Conservation (phyloP, 2,888 invertebrate species). For the Diadegma fenestrale region DNA sequence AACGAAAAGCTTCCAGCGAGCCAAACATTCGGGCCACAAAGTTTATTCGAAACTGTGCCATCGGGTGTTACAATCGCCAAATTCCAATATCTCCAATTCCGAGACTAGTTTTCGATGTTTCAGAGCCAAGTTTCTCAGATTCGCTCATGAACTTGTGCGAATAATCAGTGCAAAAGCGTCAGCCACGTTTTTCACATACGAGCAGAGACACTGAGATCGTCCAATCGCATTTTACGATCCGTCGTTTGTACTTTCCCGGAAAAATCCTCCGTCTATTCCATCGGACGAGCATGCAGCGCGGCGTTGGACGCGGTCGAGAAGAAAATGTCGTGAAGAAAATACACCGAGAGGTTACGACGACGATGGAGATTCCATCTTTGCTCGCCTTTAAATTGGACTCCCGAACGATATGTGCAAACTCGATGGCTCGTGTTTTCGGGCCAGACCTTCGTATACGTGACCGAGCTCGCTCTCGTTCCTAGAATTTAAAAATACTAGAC, state of each 20-base stretch:
- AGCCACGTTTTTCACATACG: neutral
- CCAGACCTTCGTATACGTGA: constrained; percentile 52
- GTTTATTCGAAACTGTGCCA: constrained; percentile 72
- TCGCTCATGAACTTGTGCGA: constrained; percentile 34
- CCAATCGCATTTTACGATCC: constrained; percentile 56
- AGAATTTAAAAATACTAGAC: constrained; percentile 59
- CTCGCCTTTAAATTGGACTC: constrained; percentile 60
- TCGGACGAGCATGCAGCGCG: constrained; percentile 5
- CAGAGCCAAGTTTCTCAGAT: constrained; percentile 12
- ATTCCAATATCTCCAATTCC: constrained; percentile 59
- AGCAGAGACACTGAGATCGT: constrained; percentile 1
- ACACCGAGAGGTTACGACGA: constrained; percentile 23
- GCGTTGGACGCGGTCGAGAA: constrained; percentile 22
- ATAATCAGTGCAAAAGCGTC: constrained; percentile 45
- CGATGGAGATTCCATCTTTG: constrained; percentile 52
- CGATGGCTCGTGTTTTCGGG: constrained; percentile 38
- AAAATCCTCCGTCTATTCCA: constrained; percentile 46
- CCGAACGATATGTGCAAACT: constrained; percentile 38
- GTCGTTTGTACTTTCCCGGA: constrained; percentile 17
- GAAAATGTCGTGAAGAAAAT: constrained; percentile 51
- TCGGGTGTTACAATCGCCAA: constrained; percentile 62
- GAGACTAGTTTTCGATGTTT: constrained; percentile 20
- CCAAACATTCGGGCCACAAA: constrained; percentile 51
- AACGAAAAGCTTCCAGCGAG: constrained; percentile 41
- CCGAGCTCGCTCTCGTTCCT: constrained; percentile 37